Evolutionary conservation across 2,888 invertebrate genomes (phyloP).

Genomic region (Suillia variegata): DNA sequence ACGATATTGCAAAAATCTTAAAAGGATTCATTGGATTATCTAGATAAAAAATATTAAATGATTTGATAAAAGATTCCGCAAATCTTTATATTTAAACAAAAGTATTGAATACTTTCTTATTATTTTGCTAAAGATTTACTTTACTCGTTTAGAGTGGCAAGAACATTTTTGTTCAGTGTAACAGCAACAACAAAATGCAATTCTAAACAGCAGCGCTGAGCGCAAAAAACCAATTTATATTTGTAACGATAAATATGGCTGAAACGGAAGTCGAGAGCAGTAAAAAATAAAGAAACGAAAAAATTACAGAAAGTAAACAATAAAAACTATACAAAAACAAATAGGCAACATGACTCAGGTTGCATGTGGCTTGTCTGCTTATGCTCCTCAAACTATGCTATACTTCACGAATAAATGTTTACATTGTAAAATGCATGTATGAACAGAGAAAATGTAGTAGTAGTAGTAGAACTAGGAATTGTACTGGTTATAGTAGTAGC

Average conservation of each 20-base stretch:
- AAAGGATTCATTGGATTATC: no score
- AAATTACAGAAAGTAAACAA: neutral
- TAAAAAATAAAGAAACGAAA: neutral
- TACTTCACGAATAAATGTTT: constrained; percentile 14
- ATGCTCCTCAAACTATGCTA: neutral
- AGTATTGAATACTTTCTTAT: no score
- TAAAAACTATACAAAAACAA: neutral
- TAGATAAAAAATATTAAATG: no score
- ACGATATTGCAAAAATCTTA: no score
- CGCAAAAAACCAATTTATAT: constrained; percentile 18
- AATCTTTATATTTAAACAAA: no score
- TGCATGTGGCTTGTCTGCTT: neutral
- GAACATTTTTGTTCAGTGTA: no score
- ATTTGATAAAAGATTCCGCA: no score
- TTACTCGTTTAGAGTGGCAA: no score
- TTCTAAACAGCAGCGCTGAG: constrained; percentile 6
- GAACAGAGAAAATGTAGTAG: neutral
- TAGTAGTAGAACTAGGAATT: no score
- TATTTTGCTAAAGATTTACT: no score
- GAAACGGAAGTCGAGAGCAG: neutral
- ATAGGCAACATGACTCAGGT: neutral
- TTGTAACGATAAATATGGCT: constrained; percentile 15
- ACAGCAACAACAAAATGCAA: constrained; percentile 2
- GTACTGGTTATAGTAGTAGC: neutral
- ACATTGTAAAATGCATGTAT: constrained; percentile 9